These are phyloP conservation scores for Anser cygnoides DNA, from an alignment of 2,113 vertebrate genomes.

Conservation along the genomic window DNA sequence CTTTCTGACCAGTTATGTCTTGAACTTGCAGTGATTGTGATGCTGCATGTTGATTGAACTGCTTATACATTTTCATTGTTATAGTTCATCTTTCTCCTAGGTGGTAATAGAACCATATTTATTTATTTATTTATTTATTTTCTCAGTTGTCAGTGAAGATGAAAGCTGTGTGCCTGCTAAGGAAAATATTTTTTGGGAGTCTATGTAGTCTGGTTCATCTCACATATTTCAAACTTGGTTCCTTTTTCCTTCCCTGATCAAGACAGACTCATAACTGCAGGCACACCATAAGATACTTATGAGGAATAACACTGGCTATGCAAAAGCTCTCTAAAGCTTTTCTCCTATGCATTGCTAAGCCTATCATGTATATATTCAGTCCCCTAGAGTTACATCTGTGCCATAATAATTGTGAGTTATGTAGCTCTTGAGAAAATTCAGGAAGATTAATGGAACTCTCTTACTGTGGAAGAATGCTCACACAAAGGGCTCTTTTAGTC, in stretches of 20 bases:
- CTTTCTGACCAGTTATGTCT: background rate
- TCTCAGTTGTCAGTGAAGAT: background rate
- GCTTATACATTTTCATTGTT: background rate
- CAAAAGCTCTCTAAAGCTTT: background rate
- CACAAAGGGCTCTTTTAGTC: background rate
- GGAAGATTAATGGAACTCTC: background rate
- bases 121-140: background rate
- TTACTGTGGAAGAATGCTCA: background rate
- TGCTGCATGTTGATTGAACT: background rate
- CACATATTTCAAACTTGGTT: conserved; percentile 14
- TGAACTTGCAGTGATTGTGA: background rate
- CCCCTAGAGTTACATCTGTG: background rate
- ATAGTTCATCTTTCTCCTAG: background rate
- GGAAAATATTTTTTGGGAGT: background rate
- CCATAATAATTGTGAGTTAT: background rate
- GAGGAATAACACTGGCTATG: background rate
- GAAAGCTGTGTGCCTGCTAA: background rate
- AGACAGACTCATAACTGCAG: background rate
- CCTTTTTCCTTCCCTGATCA: background rate
- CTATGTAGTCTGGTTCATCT: conserved; percentile 23
- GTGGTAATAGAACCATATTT: background rate
- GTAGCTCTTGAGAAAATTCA: background rate
- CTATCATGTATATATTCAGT: background rate
- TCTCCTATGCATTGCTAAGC: background rate
- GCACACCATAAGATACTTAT: background rate